Evolutionary conservation across 2,113 vertebrate species (phyloP).

Genomic region (Bos javanicus): DNA sequence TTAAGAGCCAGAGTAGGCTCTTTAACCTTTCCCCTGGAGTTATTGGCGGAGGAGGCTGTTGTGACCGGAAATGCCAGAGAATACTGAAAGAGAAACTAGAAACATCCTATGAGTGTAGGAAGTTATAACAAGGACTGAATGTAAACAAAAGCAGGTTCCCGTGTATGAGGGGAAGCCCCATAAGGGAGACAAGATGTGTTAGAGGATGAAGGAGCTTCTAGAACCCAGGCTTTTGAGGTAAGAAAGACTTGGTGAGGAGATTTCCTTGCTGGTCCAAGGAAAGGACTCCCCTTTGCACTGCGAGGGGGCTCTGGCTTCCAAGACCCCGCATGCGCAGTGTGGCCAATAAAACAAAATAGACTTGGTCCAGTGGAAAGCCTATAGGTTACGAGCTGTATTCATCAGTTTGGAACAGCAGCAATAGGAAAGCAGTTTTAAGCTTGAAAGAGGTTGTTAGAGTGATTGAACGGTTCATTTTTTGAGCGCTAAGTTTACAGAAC

Average conservation of each 20-base stretch:
- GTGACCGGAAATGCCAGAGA: not conserved
- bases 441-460: not conserved
- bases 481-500: not conserved
- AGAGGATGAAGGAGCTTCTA: not conserved
- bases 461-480: not conserved
- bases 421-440: not conserved
- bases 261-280: not conserved
- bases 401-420: not conserved
- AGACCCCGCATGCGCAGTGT: not conserved
- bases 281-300: not conserved
- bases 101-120: rapidly evolving
- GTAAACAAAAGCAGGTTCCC: not conserved
- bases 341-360: not conserved
- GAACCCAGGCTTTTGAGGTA: not conserved
- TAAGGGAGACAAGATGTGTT: not conserved
- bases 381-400: not conserved
- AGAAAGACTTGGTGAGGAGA: not conserved
- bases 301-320: not conserved
- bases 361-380: not conserved
- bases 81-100: not conserved
- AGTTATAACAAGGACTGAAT: no score
- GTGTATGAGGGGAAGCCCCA: not conserved
- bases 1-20: not conserved
- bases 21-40: not conserved
- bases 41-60: not conserved